Conservation (phyloP, 2,888 invertebrate species). For the Phorcus lineatus region DNA sequence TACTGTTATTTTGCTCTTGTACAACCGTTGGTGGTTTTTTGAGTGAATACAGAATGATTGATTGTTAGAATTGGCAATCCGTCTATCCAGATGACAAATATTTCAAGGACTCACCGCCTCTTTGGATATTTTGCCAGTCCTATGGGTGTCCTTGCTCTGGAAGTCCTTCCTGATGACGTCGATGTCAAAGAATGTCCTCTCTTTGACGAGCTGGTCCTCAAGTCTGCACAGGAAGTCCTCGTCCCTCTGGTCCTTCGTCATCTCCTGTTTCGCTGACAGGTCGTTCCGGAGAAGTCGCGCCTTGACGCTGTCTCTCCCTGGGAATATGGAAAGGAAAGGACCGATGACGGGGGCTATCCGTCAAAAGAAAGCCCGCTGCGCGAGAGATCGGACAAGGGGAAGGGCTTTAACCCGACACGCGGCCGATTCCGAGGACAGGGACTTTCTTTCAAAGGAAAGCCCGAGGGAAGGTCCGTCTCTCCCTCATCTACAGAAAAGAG, state of each 20-base stretch:
- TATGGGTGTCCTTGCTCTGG: conserved; percentile 55
- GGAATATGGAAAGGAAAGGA: no score
- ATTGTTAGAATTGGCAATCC: no score
- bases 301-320: conserved; percentile 72
- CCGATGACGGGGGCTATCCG: no score
- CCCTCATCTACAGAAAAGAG: no score
- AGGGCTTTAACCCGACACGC: no score
- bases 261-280: conserved; percentile 43
- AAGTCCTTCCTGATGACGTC: conserved; percentile 53
- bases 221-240: conserved; percentile 65
- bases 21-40: no score
- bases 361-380: no score
- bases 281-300: conserved; percentile 64
- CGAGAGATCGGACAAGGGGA: no score
- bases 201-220: conserved; percentile 61
- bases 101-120: conserved; percentile 40
- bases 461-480: no score
- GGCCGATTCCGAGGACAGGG: not conserved
- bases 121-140: conserved; percentile 53
- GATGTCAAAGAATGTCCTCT: conserved; percentile 61
- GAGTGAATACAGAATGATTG: no score
- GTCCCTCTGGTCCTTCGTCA: conserved; percentile 66
- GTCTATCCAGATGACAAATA: not conserved
- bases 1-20: no score
- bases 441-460: not conserved